Base-by-base conservation (phyloP, 2,888 invertebrate genomes). In the Mongoloraphidia duomilia region DNA sequence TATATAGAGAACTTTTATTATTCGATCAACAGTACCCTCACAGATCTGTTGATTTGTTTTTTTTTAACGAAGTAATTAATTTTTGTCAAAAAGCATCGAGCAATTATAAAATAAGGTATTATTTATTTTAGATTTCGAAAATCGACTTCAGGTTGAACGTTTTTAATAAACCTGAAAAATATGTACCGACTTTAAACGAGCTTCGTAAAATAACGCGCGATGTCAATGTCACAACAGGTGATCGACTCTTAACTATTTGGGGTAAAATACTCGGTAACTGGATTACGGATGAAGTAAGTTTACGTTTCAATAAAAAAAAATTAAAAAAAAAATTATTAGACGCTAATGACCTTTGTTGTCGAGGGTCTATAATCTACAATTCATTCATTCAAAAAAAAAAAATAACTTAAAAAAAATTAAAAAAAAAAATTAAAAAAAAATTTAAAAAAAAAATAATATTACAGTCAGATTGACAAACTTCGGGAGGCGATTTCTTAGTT, bases 111-210 rank as follows among this genome's bases (percentile, higher is more conserved):
- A 42, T 13, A 11, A 11, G 2, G 39, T 2, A 49, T 37, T 35
- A 14, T 41, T 35, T 9, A 1, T 40, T 41, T 38, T 57, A 74
- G 73, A 62, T 78, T 42, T 71, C 82, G 0, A 75, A 73, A 13
- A 72, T 85, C 56, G 69, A 77, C 51, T 84, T 85, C 59, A 73
- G 68, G 47, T 83, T 82, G 58, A 67, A 65, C 34, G 70, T 65
- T 55, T 81, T 82, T 56, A 52, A 61, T 9, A 76, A 79, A 1
- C 81, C 84, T 0, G 69, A 76, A 36, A 73, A 81, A 56, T 82
- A 84, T 66, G 71, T 86, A 49, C 81, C 82, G 2, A 84, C 83
- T 1, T 86, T 86, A 84, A 79, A 83, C 59, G 61, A 67, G 50
- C 69, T 79, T 0, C 77, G 77, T 61, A 54, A 66, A 47, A 61